Evolutionary conservation across 1,140 invertebrate genomes (phyloP).

Genomic region (Paraescarpia echinospica): DNA sequence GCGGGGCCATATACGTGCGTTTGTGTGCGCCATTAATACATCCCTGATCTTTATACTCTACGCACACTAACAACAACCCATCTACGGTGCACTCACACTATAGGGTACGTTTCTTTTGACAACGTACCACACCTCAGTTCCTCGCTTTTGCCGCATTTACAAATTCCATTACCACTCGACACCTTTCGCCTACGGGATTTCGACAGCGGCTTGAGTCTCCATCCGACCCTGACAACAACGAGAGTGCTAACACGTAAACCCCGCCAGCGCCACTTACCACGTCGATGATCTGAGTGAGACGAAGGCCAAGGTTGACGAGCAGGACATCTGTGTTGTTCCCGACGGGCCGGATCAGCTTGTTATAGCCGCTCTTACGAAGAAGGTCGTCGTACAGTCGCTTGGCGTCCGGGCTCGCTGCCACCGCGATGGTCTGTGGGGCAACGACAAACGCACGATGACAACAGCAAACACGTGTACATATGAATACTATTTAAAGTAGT

Average conservation of each 20-base stretch:
- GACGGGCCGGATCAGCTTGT: conserved; percentile 90
- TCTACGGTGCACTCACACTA: too few species aligned
- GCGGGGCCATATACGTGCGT: background rate
- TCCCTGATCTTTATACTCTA: too few species aligned
- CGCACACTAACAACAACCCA: too few species aligned
- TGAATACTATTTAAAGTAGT: too few species aligned
- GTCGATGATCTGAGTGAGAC: conserved; percentile 93
- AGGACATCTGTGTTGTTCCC: conserved; percentile 89
- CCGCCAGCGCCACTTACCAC: conserved; percentile 73
- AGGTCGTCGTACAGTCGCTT: conserved; percentile 71
- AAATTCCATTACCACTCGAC: background rate
- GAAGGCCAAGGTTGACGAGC: conserved; percentile 85
- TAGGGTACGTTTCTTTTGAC: too few species aligned
- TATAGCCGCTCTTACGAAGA: conserved; percentile 82
- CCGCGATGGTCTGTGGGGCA: background rate
- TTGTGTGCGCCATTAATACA: too few species aligned
- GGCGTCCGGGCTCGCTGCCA: conserved; percentile 48
- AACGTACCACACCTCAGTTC: background rate
- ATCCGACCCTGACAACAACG: too few species aligned
- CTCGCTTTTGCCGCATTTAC: too few species aligned
- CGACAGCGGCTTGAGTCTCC: background rate
- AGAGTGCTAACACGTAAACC: background rate
- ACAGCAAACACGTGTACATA: background rate
- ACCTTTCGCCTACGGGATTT: background rate
- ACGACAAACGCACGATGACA: background rate